Evolutionary conservation across 1,140 invertebrate genomes (phyloP).

Genomic region (Mesaphorura yosii): DNA sequence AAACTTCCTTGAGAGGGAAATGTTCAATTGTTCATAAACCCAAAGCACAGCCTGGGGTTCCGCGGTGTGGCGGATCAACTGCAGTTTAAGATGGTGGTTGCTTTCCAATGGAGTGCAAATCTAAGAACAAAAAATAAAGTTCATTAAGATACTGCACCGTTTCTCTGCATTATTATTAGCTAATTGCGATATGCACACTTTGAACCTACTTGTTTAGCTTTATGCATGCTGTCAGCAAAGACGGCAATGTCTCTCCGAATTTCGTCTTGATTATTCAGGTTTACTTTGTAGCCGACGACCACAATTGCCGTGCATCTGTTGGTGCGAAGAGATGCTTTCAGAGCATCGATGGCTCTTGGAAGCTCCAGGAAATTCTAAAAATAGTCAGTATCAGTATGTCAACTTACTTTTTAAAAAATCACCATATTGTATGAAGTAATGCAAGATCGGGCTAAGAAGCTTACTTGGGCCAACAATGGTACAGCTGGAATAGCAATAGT

Average conservation of each 20-base stretch:
- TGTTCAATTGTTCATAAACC: constrained; percentile 23
- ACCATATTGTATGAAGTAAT: not conserved
- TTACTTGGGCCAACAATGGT: constrained; percentile 41
- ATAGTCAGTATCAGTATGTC: not conserved
- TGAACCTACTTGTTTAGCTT: constrained; percentile 27
- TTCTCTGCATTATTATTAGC: not conserved
- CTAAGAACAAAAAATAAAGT: constrained; percentile 8
- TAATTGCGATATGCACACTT: not conserved
- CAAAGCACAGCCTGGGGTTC: constrained; percentile 21
- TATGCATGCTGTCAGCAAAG: constrained; percentile 28
- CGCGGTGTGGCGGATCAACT: constrained; percentile 15
- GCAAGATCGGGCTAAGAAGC: not conserved
- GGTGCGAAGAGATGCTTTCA: constrained; percentile 14
- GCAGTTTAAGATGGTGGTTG: constrained; percentile 20
- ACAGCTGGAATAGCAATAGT: constrained; percentile 43
- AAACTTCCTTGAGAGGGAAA: constrained; percentile 25
- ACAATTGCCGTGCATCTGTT: constrained; percentile 27
- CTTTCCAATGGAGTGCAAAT: constrained; percentile 25
- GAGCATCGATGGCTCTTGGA: constrained; percentile 23
- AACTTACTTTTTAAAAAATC: not conserved
- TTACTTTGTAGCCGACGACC: constrained; percentile 26
- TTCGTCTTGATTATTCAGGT: constrained; percentile 4
- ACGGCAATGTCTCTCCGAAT: constrained; percentile 26
- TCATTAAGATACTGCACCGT: not conserved
- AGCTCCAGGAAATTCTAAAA: constrained; percentile 30